Base-by-base conservation (phyloP, 2,113 vertebrate genomes). In the Myxocyprinus asiaticus region DNA sequence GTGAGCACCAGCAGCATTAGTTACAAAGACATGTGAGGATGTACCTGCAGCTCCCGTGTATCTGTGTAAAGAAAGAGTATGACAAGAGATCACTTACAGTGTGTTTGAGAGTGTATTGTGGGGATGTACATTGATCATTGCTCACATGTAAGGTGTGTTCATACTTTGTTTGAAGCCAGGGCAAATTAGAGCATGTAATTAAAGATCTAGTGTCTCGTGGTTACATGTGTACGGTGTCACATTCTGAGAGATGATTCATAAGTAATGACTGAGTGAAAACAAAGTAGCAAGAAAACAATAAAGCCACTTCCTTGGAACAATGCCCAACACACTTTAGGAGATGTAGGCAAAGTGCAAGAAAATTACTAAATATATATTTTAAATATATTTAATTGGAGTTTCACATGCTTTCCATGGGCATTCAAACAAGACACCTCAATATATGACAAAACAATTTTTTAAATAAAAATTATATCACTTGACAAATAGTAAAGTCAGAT, bases 21-120 rank as follows among this genome's bases (percentile, higher is more conserved):
- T 73, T 73, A 73, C 70, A 47, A 11, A 73, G 43, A 47, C 70
- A 73, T 17, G 55, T 0, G 9, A 73, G 55, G 22, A 33, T 33
- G 22, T 33, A 33, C 22, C 22, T 33, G 22, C 22, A 33, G 59
- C 43, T 47, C 55, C 51, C 7, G 42, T 59, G 11, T 10, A 53
- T 53, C 51, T 53, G 51, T 9, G 10, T 53, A 11, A 11, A 55
- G 43, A 59, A 72, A 59, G 42, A 72, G 70, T 47, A 11, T 56
- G 51, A 22, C 68, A 56, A 44, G 43, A 71, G 53, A 72, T 72
- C 42, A 45, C 50, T 55, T n/a, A 56, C 55, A 15, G 14, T 14
- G 44, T 50, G 44, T 22, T 48, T 61, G 44, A 73, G 43, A 48
- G 56, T 42, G 70, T 15, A 8, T 73, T 73, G 9, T 12, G 44